Evolutionary conservation across 2,888 invertebrate species (phyloP).

Genomic region (Hipparchia sbordonii): DNA sequence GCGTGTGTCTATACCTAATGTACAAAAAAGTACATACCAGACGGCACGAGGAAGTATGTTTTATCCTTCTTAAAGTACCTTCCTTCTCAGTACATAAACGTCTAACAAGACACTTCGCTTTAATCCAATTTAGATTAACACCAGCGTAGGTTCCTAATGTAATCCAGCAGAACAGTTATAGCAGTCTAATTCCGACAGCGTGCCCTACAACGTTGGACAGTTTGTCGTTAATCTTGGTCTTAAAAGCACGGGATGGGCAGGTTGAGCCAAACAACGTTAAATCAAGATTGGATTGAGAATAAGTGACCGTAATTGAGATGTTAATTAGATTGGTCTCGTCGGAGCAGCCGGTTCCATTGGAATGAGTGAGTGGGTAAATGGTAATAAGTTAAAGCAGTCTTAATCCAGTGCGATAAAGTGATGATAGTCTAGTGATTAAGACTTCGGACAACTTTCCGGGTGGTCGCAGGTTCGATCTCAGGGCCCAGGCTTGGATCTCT

Average conservation of each 20-base stretch:
- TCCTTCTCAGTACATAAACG: background rate
- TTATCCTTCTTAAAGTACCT: background rate
- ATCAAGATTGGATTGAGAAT: constrained; percentile 44
- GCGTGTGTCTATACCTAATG: too few species aligned
- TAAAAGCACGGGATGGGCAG: constrained; percentile 37
- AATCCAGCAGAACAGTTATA: constrained; percentile 24
- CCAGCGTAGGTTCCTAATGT: constrained; percentile 21
- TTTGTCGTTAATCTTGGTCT: constrained; percentile 42
- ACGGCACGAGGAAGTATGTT: background rate
- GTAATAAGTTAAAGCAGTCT: constrained; percentile 32
- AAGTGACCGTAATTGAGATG: constrained; percentile 44
- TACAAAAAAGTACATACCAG: too few species aligned
- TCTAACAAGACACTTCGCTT: constrained; percentile 7
- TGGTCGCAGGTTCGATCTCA: too few species aligned
- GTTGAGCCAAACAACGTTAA: constrained; percentile 39
- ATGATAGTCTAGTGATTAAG: background rate
- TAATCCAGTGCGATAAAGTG: constrained; percentile 34
- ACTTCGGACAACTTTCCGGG: too few species aligned
- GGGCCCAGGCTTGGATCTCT: too few species aligned
- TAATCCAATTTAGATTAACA: constrained; percentile 24
- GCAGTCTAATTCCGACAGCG: constrained; percentile 33
- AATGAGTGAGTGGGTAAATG: constrained; percentile 27
- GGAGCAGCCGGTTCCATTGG: constrained; percentile 33
- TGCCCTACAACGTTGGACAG: constrained; percentile 34
- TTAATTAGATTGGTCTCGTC: constrained; percentile 44